phyloP scores from a whole-genome alignment of 2,113 vertebrate species.

The Accipiter cooperii region DNA sequence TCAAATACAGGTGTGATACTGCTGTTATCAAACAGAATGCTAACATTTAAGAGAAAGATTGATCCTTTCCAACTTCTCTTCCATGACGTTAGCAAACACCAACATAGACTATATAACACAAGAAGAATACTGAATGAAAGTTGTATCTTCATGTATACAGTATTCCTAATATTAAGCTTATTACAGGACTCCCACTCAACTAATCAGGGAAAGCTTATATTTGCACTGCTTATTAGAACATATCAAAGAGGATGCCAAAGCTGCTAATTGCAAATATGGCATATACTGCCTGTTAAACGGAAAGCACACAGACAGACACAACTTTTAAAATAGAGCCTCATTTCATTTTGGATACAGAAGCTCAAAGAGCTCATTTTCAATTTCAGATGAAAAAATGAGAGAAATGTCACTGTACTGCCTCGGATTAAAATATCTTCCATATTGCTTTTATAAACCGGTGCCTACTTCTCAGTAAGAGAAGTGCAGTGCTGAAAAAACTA shows the following conservation, averaged over 20 bases:
- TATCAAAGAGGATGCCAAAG: constrained; percentile 42
- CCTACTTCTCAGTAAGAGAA: constrained; percentile 52
- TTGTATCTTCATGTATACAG: background rate
- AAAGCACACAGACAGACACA: constrained; percentile 61
- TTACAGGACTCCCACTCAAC: constrained; percentile 16
- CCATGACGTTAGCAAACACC: background rate
- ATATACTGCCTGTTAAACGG: constrained; percentile 47
- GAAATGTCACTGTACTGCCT: constrained; percentile 59
- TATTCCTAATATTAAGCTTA: background rate
- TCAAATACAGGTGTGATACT: background rate
- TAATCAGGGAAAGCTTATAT: background rate
- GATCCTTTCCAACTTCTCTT: background rate
- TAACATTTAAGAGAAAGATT: background rate
- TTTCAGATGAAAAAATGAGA: constrained; percentile 47
- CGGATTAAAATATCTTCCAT: constrained; percentile 59
- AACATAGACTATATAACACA: background rate
- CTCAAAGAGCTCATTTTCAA: constrained; percentile 54
- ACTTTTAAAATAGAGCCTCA: constrained; percentile 60
- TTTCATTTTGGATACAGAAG: constrained; percentile 38
- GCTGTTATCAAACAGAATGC: fast-evolving
- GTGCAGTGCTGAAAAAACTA: background rate
- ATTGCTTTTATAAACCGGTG: constrained; percentile 31
- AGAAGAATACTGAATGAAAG: background rate
- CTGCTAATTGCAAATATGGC: constrained; percentile 63
- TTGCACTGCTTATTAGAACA: constrained; percentile 1